phyloP scores from a whole-genome alignment of 2,888 invertebrate genomes.

The Euplexia lucipara region DNA sequence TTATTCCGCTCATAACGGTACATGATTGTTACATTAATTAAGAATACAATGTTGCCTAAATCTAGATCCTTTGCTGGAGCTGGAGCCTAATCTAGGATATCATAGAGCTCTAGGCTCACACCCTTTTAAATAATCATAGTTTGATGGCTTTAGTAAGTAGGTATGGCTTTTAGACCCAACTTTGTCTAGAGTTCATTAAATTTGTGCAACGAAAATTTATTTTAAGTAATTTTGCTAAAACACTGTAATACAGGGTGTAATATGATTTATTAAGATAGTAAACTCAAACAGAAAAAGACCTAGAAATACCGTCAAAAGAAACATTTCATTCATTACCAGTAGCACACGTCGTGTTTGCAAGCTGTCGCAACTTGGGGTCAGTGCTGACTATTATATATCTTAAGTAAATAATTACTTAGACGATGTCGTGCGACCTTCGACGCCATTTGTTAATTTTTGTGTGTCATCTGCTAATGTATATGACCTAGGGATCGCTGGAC shows the following conservation, averaged over 20 bases:
- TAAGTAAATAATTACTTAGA: conserved; percentile 59
- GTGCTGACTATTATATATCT: conserved; percentile 51
- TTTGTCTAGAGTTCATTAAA: too few relatives aligned
- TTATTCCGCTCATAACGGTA: too few relatives aligned
- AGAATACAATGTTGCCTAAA: too few relatives aligned
- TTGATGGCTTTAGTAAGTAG: too few relatives aligned
- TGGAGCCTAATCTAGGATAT: too few relatives aligned
- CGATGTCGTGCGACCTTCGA: conserved; percentile 50
- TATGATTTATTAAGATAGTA: background rate
- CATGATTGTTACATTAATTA: too few relatives aligned
- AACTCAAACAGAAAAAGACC: background rate
- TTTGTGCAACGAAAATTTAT: too few relatives aligned
- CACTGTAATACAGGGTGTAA: background rate
- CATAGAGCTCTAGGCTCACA: too few relatives aligned
- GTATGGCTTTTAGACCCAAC: too few relatives aligned
- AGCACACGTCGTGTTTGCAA: conserved; percentile 30
- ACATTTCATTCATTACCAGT: conserved; percentile 25
- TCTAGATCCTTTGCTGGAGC: too few relatives aligned
- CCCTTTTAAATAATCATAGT: too few relatives aligned
- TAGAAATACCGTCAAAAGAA: conserved; percentile 9
- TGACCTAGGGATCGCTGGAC: conserved; percentile 40
- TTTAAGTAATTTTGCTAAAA: background rate
- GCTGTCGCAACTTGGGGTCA: conserved; percentile 55
- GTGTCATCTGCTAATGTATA: conserved; percentile 53
- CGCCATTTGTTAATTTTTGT: conserved; percentile 52